These are phyloP conservation scores for Horisme vitalbata DNA, from an alignment of 2,888 invertebrate genomes.

Conservation along the genomic window DNA sequence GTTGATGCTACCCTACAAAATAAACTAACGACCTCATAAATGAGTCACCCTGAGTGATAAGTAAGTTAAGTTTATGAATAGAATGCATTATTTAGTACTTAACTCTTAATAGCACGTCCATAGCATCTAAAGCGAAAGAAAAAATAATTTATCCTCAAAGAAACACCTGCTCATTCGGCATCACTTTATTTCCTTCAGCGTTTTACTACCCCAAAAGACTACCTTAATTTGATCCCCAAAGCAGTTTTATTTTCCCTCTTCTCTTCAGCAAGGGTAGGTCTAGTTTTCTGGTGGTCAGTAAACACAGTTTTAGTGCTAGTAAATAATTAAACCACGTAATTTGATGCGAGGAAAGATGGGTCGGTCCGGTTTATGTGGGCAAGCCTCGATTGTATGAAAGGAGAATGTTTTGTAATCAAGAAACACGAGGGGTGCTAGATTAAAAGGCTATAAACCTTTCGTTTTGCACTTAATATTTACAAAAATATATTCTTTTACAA, in stretches of 20 bases:
- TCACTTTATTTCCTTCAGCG: conserved; percentile 69
- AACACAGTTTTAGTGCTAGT: conserved; percentile 76
- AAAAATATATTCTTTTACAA: too few species aligned
- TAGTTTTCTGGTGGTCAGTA: conserved; percentile 54
- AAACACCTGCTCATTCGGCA: conserved; percentile 66
- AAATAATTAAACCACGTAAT: conserved; percentile 80
- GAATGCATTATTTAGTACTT: conserved; percentile 13
- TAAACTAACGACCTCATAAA: too few species aligned
- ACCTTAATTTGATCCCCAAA: conserved; percentile 59
- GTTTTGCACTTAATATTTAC: neutral
- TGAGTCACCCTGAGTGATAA: too few species aligned
- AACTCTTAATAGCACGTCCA: conserved; percentile 27
- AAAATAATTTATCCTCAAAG: conserved; percentile 56
- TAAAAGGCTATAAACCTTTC: conserved; percentile 35
- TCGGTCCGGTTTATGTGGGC: conserved; percentile 65
- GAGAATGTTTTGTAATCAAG: conserved; percentile 45
- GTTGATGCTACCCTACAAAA: too few species aligned
- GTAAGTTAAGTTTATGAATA: conserved; percentile 1
- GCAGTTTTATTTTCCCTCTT: conserved; percentile 44
- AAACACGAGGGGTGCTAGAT: conserved; percentile 38
- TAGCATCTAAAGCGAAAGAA: conserved; percentile 48
- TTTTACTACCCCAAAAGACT: conserved; percentile 67
- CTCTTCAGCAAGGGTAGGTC: conserved; percentile 50
- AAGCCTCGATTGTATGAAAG: conserved; percentile 61
- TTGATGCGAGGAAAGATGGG: conserved; percentile 72